A percentile compares a stretch with the other conserved stretches of the same genome.
phyloP scores from a whole-genome alignment of 2,888 invertebrate species.

The Scelioninae gen. 1 region DNA sequence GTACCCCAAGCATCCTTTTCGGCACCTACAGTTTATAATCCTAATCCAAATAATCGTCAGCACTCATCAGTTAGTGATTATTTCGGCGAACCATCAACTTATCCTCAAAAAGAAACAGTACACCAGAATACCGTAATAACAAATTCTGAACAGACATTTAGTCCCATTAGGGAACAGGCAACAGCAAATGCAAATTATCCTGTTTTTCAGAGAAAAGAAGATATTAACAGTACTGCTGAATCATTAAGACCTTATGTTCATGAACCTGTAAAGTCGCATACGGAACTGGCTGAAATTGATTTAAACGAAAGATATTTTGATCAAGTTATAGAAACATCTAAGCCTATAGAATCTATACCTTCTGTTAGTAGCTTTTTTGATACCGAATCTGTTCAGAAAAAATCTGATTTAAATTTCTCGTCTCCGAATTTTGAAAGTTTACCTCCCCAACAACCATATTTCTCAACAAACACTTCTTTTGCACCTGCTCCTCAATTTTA shows the following conservation, averaged over 20 bases:
- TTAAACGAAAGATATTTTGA: conserved; percentile 52
- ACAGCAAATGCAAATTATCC: conserved; percentile 47
- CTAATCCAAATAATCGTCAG: neutral
- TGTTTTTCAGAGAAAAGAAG: neutral
- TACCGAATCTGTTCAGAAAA: conserved; percentile 22
- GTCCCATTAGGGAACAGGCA: conserved; percentile 77
- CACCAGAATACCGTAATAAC: neutral
- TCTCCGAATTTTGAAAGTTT: conserved; percentile 2
- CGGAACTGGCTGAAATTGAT: conserved; percentile 73
- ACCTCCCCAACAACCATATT: conserved; percentile 8
- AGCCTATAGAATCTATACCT: conserved; percentile 15
- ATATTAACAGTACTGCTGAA: conserved; percentile 13
- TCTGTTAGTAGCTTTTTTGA: conserved; percentile 66
- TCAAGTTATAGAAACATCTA: neutral
- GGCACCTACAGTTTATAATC: neutral
- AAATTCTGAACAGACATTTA: conserved; percentile 68
- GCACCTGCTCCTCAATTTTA: conserved; percentile 73
- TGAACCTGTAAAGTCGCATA: conserved; percentile 18
- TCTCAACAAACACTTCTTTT: conserved; percentile 18
- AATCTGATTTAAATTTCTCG: conserved; percentile 63
- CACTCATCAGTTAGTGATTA: conserved; percentile 17
- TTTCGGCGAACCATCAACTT: conserved; percentile 10
- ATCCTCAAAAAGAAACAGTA: neutral
- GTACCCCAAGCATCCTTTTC: neutral
- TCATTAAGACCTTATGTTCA: neutral